Conservation (phyloP, 2,888 invertebrate genomes). For the Pycnomerus fuliginosus region DNA sequence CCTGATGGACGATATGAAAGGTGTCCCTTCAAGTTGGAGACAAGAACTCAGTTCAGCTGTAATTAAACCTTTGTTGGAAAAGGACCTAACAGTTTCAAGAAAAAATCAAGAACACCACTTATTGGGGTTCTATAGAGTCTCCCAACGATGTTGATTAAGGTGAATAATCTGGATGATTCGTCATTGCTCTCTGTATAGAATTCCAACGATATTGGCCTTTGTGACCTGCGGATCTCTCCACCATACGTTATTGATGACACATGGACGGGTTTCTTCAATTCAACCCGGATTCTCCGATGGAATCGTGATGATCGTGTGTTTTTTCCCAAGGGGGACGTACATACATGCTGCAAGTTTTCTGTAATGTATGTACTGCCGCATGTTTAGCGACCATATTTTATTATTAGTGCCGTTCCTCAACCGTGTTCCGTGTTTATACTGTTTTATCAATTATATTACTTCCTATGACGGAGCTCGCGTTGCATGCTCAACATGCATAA, state of each 20-base stretch:
- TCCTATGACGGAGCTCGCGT: constrained; percentile 30
- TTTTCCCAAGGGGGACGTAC: constrained; percentile 21
- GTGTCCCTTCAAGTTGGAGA: too few relatives aligned
- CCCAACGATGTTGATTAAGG: too few relatives aligned
- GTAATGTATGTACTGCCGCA: constrained; percentile 38
- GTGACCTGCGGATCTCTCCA: constrained; percentile 38
- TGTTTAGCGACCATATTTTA: constrained; percentile 41
- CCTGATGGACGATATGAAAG: too few relatives aligned
- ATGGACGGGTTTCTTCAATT: constrained; percentile 43
- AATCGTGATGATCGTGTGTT: constrained; percentile 39
- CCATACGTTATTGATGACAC: constrained; percentile 42
- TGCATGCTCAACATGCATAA: too few relatives aligned
- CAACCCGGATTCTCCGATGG: constrained; percentile 38
- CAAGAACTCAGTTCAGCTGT: too few relatives aligned
- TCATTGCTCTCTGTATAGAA: too few relatives aligned
- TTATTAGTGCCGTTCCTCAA: constrained; percentile 38
- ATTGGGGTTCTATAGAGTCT: too few relatives aligned
- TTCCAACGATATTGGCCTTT: constrained; percentile 37
- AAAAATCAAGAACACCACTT: too few relatives aligned
- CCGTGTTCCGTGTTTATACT: constrained; percentile 33
- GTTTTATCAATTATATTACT: constrained; percentile 39
- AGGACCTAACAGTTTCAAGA: too few relatives aligned
- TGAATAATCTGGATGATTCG: too few relatives aligned
- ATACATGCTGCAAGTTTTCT: constrained; percentile 18
- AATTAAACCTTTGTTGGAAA: too few relatives aligned